phyloP scores from a whole-genome alignment of 2,888 invertebrate genomes.

The Gymnoscelis rufifasciata region DNA sequence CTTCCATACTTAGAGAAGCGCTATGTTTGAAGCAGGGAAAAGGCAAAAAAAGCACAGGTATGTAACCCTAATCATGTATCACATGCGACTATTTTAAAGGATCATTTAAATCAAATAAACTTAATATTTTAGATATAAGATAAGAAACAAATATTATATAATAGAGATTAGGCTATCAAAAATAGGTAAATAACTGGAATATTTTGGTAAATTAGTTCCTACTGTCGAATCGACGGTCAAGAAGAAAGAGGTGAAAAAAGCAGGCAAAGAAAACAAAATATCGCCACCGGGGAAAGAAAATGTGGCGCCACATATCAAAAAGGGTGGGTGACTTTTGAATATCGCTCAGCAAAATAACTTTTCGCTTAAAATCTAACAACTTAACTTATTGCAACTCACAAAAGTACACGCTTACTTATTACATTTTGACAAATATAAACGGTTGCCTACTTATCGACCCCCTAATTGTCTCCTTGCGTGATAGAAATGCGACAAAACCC shows the following conservation, averaged over 20 bases:
- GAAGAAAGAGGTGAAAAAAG: slow-evolving; percentile 67
- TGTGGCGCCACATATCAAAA: slow-evolving; percentile 55
- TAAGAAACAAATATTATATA: not conserved
- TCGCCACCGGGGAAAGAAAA: slow-evolving; percentile 61
- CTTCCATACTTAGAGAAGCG: slow-evolving; percentile 79
- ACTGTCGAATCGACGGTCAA: slow-evolving; percentile 53
- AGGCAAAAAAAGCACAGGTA: slow-evolving; percentile 73
- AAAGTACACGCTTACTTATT: slow-evolving; percentile 19
- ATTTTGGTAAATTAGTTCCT: slow-evolving; percentile 46
- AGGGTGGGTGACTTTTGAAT: slow-evolving; percentile 62
- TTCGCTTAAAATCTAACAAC: slow-evolving; percentile 1
- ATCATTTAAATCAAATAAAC: too few relatives aligned
- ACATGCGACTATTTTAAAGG: too few relatives aligned
- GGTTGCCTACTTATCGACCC: slow-evolving; percentile 10
- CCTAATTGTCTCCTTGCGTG: slow-evolving; percentile 27
- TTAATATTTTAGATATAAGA: not conserved
- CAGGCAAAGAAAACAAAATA: slow-evolving; percentile 65
- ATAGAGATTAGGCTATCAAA: too few relatives aligned
- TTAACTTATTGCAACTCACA: not conserved
- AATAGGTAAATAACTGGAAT: too few relatives aligned
- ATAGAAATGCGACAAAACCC: slow-evolving; percentile 16
- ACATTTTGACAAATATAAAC: slow-evolving; percentile 16
- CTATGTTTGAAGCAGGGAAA: slow-evolving; percentile 78
- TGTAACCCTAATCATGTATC: not conserved
- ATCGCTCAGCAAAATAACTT: slow-evolving; percentile 30